Conservation (phyloP, 2,888 invertebrate genomes). For the Hololepta plana region DNA sequence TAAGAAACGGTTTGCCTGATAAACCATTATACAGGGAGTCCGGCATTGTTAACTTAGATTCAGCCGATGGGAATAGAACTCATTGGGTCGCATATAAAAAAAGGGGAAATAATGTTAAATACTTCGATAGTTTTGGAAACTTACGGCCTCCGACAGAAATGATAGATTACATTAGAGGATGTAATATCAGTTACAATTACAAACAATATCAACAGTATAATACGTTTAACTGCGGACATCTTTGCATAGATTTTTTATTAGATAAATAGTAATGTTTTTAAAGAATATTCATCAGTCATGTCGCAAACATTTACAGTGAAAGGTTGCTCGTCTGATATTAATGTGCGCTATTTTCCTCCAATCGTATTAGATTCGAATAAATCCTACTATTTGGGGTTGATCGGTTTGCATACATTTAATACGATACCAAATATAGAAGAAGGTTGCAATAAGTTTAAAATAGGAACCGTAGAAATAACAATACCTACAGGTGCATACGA, state of each 20-base stretch:
- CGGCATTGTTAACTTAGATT: slow-evolving; percentile 17
- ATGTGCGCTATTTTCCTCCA: neutral
- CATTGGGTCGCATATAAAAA: slow-evolving; percentile 22
- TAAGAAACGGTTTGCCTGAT: slow-evolving; percentile 13
- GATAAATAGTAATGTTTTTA: too few species aligned
- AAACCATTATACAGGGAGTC: slow-evolving; percentile 12
- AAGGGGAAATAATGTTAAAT: slow-evolving; percentile 14
- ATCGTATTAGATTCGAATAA: neutral
- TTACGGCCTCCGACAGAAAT: slow-evolving; percentile 7
- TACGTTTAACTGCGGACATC: slow-evolving; percentile 6
- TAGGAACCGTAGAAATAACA: too few species aligned
- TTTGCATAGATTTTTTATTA: slow-evolving; percentile 6
- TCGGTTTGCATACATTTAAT: slow-evolving; percentile 5
- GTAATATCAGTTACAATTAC: slow-evolving; percentile 7
- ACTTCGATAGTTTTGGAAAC: slow-evolving; percentile 11
- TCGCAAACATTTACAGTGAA: too few species aligned
- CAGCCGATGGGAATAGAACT: slow-evolving; percentile 13
- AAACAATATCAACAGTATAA: slow-evolving; percentile 5
- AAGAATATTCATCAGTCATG: too few species aligned
- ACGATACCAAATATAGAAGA: slow-evolving; percentile 5
- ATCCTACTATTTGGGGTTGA: neutral
- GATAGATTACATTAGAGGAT: slow-evolving; percentile 6
- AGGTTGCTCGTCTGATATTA: too few species aligned
- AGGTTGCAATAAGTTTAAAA: slow-evolving; percentile 5
- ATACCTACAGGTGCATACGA: too few species aligned